Base-by-base conservation (phyloP, 2,888 invertebrate genomes). In the Conomelus anceps region DNA sequence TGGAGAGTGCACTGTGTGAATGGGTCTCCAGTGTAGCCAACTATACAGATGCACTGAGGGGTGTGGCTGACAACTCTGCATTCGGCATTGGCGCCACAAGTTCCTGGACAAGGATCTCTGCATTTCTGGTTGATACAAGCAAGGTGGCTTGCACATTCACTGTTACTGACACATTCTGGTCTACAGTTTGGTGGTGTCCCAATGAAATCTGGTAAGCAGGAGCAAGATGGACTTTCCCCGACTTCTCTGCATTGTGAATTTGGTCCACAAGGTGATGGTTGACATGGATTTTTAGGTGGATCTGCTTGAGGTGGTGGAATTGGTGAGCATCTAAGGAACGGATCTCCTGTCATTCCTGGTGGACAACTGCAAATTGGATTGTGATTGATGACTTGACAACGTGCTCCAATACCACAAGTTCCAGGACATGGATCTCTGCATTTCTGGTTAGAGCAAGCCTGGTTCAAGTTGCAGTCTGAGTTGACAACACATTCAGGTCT, bases 351-450 rank as follows among this genome's bases (percentile, higher is more conserved):
- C 92, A 94, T 96, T 88, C 95, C 94, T 9, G 94, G 91, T 41
- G 95, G 94, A 92, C 97, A 97, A 86, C 95, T 95, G 92, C 97
- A 97, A 92, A 96, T 95, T 3, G 96, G 96, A 92, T 96, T 96
- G 92, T 97, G 96, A 93, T 96, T 96, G 22, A 96, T 94, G 3
- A 97, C 96, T 92, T 95, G 95, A 92, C 97, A 97, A 91, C 94
- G 94, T 9, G 97, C 96, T 91, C 95, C 94, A 87, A 95, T 94
- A 24, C 97, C 97, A 92, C 97, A 97, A 22, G 96, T 94, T 34
- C 96, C 96, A 22, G 95, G 94, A 92, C 97, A 97, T 20, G 97
- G 97, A 93, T 97, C 96, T 90, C 95, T 95, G 92, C 97, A 97
- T 93, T 96, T 96, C 91, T 96, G 95, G 92, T 96, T 96, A 89